These are phyloP conservation scores for Octomys mimax DNA, from an alignment of 2,797 vertebrate species.

Conservation along the genomic window DNA sequence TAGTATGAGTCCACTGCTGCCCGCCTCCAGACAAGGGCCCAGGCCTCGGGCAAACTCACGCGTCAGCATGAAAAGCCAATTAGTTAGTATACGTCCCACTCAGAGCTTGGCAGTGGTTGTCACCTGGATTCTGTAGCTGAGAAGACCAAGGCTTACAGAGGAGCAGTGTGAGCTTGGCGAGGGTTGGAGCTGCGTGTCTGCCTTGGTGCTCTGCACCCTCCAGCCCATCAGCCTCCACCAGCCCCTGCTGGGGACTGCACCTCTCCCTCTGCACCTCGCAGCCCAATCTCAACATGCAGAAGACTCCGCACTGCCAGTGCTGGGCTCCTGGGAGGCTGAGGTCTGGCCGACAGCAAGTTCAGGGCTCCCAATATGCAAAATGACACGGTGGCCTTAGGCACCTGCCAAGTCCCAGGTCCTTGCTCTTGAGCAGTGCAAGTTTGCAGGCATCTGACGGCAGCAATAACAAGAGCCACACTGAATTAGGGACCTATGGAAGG, in stretches of 20 bases:
- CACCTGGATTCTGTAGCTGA: background rate
- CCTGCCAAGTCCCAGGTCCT: conserved; percentile 65
- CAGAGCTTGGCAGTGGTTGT: background rate
- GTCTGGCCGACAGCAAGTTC: conserved; percentile 70
- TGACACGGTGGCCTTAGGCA: conserved; percentile 80
- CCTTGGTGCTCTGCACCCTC: background rate
- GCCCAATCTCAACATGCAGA: conserved; percentile 38
- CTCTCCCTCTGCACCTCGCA: background rate
- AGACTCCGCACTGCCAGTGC: background rate
- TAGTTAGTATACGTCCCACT: too few relatives aligned
- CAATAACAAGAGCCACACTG: conserved; percentile 79
- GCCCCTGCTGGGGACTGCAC: background rate
- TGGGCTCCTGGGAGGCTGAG: conserved; percentile 51
- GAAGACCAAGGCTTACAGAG: background rate
- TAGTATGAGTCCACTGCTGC: too few relatives aligned
- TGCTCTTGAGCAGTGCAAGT: conserved; percentile 70
- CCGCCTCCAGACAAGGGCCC: too few relatives aligned
- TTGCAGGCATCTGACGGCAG: conserved; percentile 57
- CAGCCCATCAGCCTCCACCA: background rate
- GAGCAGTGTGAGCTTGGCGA: background rate
- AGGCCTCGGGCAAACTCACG: too few relatives aligned
- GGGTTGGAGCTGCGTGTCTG: background rate
- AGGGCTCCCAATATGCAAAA: conserved; percentile 67
- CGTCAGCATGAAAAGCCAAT: too few relatives aligned
- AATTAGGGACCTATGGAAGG: conserved; percentile 73